A percentile compares a stretch with the other conserved stretches of the same genome.
Conservation (phyloP, 2,888 invertebrate genomes). For the Margaritifera margaritifera region DNA sequence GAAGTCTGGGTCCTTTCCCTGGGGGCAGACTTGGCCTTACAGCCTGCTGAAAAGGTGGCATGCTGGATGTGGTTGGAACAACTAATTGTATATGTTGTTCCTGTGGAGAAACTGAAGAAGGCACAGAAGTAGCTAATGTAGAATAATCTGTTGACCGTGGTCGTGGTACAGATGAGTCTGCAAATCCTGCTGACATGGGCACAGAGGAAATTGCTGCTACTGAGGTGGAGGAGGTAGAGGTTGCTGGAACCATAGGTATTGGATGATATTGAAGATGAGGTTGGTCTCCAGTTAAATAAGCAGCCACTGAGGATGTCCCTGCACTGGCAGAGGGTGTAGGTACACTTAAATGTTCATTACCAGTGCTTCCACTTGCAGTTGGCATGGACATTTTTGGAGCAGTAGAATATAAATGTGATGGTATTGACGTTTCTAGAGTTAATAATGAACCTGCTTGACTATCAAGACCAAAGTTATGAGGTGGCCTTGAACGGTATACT, state of each 20-base stretch:
- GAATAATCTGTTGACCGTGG: slow-evolving; percentile 15
- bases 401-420: no score
- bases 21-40: slow-evolving; percentile 25
- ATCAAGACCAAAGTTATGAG: no score
- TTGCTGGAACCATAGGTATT: slow-evolving; percentile 8
- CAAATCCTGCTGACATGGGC: slow-evolving; percentile 26
- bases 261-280: no score
- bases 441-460: slow-evolving; percentile 1
- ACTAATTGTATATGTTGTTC: no score
- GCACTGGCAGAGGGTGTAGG: slow-evolving; percentile 7
- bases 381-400: no score
- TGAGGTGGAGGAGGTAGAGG: slow-evolving; percentile 10
- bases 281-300: no score
- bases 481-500: no score
- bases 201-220: slow-evolving; percentile 28
- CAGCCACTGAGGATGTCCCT: slow-evolving; percentile 35
- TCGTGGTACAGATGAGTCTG: neutral
- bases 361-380: no score
- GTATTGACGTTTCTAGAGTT: neutral
- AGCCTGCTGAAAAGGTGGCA: slow-evolving; percentile 11
- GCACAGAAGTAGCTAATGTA: slow-evolving; percentile 1
- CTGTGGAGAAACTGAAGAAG: neutral
- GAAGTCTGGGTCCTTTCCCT: slow-evolving; percentile 12
- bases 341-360: slow-evolving; percentile 1
- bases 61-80: slow-evolving; percentile 16